Percentiles rank a stretch among this genome's conserved stretches.
These are phyloP conservation scores for Agonopterix alstromeriana DNA, from an alignment of 2,888 invertebrate genomes.

Conservation along the genomic window DNA sequence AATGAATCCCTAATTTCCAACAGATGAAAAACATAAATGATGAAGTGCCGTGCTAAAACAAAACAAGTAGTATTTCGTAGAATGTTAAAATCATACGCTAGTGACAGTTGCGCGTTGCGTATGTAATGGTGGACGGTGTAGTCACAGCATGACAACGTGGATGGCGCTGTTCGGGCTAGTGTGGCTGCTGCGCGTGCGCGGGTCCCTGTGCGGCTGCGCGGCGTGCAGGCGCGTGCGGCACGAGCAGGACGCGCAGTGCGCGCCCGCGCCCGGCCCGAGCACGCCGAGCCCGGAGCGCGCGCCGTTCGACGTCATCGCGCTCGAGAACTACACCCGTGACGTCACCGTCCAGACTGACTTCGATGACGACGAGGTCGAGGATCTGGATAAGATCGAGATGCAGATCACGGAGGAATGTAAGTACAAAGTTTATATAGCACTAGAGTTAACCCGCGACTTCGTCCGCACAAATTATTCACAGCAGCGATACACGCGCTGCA, in stretches of 20 bases:
- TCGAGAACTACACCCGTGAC: conserved; percentile 66
- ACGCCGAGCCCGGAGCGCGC: conserved; percentile 47
- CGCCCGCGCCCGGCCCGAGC: conserved; percentile 36
- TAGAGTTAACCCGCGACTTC: too few species aligned
- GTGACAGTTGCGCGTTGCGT: conserved; percentile 2
- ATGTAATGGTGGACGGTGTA: conserved; percentile 52
- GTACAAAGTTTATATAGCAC: conserved; percentile 23
- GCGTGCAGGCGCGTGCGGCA: conserved; percentile 79
- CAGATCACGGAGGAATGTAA: conserved; percentile 68
- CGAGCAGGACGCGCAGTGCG: conserved; percentile 41
- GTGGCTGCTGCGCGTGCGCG: conserved; percentile 88
- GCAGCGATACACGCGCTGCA: too few species aligned
- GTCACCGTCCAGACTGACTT: conserved; percentile 73
- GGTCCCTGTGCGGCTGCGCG: conserved; percentile 85
- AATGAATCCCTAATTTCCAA: too few species aligned
- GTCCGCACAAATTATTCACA: too few species aligned
- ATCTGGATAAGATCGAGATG: conserved; percentile 65
- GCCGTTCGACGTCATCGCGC: conserved; percentile 62
- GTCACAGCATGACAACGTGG: conserved; percentile 75
- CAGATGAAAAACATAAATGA: background rate
- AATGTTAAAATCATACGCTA: background rate
- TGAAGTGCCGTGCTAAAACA: background rate
- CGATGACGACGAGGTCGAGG: conserved; percentile 61
- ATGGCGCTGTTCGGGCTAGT: conserved; percentile 93
- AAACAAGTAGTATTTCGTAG: too few species aligned